Percentiles rank a stretch among this genome's conserved stretches.
These are phyloP conservation scores for Callionymus lyra DNA, from an alignment of 2,113 vertebrate genomes.

Conservation along the genomic window DNA sequence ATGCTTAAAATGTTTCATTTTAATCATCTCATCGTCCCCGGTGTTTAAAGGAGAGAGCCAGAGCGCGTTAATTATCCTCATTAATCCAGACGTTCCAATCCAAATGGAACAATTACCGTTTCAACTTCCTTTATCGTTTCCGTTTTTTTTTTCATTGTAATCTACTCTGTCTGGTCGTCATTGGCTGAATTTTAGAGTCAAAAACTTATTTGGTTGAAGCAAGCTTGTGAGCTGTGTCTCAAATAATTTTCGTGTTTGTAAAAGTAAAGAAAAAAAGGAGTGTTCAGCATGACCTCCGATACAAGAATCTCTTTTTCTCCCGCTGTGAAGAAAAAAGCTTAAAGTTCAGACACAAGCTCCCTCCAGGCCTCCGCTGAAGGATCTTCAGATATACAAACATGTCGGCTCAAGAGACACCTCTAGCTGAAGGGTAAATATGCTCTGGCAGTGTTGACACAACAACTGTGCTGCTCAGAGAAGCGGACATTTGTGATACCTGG, in stretches of 20 bases:
- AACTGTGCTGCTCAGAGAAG: constrained; percentile 25
- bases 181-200: no score
- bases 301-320: constrained; percentile 25
- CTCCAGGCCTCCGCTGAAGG: constrained; percentile 37
- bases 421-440: constrained; percentile 52
- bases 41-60: constrained; percentile 26
- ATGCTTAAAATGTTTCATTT: constrained; percentile 46
- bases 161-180: no score
- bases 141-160: constrained; percentile 9
- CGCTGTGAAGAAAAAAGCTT: constrained; percentile 38
- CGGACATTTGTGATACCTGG: constrained; percentile 33
- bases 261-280: constrained; percentile 17
- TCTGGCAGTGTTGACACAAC: constrained; percentile 40
- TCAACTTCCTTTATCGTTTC: constrained; percentile 34
- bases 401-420: constrained; percentile 43
- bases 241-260: neutral
- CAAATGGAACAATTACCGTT: constrained; percentile 46
- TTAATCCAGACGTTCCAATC: constrained; percentile 43
- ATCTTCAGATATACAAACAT: constrained; percentile 51
- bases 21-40: constrained; percentile 37
- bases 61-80: constrained; percentile 49
- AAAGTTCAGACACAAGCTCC: constrained; percentile 43
- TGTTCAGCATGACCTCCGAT: constrained; percentile 36
- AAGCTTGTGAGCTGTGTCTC: constrained; percentile 9
- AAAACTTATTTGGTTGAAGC: neutral